A percentile compares a stretch with the other conserved stretches of the same genome.
Evolutionary conservation across 2,797 vertebrate species (phyloP).

Genomic region (Liparis tanakae): DNA sequence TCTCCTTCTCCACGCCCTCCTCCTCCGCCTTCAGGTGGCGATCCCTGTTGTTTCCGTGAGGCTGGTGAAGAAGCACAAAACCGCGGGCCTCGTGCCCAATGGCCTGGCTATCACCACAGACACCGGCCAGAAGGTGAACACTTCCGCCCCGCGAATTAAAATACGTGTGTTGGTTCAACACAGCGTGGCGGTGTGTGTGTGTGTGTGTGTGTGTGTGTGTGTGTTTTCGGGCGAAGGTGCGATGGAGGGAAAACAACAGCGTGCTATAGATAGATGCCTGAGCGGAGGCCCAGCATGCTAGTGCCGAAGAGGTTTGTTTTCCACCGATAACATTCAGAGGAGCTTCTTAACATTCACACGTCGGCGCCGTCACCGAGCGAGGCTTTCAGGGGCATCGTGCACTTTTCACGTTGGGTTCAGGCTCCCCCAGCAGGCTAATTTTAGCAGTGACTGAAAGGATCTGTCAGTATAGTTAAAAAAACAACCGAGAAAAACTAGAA

Average conservation of each 20-base stretch:
- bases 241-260: constrained; percentile 59
- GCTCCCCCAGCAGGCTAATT: neutral
- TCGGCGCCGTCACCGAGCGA: constrained; percentile 20
- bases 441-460: neutral
- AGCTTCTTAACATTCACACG: constrained; percentile 20
- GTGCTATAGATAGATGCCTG: constrained; percentile 59
- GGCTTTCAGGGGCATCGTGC: constrained; percentile 25
- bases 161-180: constrained; percentile 49
- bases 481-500: neutral
- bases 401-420: constrained; percentile 6
- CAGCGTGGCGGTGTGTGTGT: constrained; percentile 32
- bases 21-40: constrained; percentile 82
- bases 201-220: too few relatives aligned
- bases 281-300: constrained; percentile 30
- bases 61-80: constrained; percentile 96
- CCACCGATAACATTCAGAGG: constrained; percentile 24
- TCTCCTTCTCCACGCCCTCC: neutral
- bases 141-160: constrained; percentile 32
- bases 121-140: constrained; percentile 88
- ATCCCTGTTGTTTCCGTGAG: constrained; percentile 92
- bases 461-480: neutral
- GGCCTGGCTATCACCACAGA: constrained; percentile 94
- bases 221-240: constrained; percentile 41
- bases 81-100: constrained; percentile 92
- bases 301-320: constrained; percentile 32